Evolutionary conservation across 2,888 invertebrate genomes (phyloP).

Genomic region (Desoria tigrina): DNA sequence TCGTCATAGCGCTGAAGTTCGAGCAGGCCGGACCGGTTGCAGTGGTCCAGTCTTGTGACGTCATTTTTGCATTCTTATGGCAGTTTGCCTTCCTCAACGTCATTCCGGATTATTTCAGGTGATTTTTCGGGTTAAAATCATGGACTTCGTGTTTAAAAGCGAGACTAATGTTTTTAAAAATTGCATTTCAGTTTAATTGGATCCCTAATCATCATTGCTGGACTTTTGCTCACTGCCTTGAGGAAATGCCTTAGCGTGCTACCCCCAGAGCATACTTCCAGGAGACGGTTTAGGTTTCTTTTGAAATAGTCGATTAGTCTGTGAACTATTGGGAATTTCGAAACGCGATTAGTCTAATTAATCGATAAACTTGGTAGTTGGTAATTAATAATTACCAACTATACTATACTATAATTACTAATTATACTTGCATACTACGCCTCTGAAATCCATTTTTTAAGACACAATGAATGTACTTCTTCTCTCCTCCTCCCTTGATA

Average conservation of each 20-base stretch:
- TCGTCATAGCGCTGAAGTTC: conserved; percentile 22
- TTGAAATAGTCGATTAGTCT: background rate
- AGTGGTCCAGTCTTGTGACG: conserved; percentile 26
- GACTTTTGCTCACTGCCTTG: conserved; percentile 27
- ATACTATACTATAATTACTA: no score
- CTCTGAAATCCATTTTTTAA: no score
- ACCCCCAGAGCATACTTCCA: conserved; percentile 10
- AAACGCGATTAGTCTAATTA: no score
- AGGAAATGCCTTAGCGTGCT: conserved; percentile 23
- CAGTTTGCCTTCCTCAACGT: conserved; percentile 22
- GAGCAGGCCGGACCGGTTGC: conserved; percentile 25
- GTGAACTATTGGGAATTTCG: background rate
- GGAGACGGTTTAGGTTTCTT: conserved; percentile 17
- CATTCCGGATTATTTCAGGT: conserved; percentile 24
- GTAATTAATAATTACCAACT: no score
- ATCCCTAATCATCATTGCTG: conserved; percentile 22
- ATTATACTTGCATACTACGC: no score
- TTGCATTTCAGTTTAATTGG: conserved; percentile 23
- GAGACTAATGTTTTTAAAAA: no score
- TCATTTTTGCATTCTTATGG: conserved; percentile 29
- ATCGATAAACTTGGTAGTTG: no score
- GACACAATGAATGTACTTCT: no score
- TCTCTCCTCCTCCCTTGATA: no score
- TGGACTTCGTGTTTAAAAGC: no score
- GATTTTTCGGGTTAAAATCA: no score